These are phyloP conservation scores for Euphydryas editha DNA, from an alignment of 2,888 invertebrate genomes.

Conservation along the genomic window DNA sequence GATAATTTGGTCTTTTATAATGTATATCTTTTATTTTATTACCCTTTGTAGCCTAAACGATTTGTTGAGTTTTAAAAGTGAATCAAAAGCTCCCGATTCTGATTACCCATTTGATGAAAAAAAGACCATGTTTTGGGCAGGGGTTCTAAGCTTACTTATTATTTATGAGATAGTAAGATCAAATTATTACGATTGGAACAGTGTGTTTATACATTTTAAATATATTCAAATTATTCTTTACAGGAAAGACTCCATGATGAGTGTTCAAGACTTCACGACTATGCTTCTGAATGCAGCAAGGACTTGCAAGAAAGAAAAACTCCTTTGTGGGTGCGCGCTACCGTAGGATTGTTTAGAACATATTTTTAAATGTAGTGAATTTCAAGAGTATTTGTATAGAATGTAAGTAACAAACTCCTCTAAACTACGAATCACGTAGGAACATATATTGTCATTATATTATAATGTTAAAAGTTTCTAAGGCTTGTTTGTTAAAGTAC, in stretches of 20 bases:
- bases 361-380: slow-evolving; percentile 83
- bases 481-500: too few relatives aligned
- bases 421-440: too few relatives aligned
- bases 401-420: not conserved
- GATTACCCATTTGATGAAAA: too few relatives aligned
- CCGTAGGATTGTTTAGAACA: slow-evolving; percentile 89
- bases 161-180: too few relatives aligned
- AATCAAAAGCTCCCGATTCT: too few relatives aligned
- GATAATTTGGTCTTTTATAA: too few relatives aligned
- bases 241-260: slow-evolving; percentile 88
- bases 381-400: not conserved
- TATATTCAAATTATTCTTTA: slow-evolving; percentile 29
- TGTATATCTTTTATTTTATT: too few relatives aligned
- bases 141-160: too few relatives aligned
- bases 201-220: not conserved
- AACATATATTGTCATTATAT: not conserved
- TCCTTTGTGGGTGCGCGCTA: slow-evolving; percentile 90
- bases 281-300: slow-evolving; percentile 84
- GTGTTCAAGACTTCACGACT: slow-evolving; percentile 87
- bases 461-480: not conserved
- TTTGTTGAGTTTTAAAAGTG: too few relatives aligned
- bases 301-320: slow-evolving; percentile 87
- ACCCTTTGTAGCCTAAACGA: too few relatives aligned
- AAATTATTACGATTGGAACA: too few relatives aligned
- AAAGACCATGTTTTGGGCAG: too few relatives aligned